A percentile compares a stretch with the other conserved stretches of the same genome.
Conservation (phyloP, 1,140 invertebrate genomes). For the Oryctes rhinoceros region DNA sequence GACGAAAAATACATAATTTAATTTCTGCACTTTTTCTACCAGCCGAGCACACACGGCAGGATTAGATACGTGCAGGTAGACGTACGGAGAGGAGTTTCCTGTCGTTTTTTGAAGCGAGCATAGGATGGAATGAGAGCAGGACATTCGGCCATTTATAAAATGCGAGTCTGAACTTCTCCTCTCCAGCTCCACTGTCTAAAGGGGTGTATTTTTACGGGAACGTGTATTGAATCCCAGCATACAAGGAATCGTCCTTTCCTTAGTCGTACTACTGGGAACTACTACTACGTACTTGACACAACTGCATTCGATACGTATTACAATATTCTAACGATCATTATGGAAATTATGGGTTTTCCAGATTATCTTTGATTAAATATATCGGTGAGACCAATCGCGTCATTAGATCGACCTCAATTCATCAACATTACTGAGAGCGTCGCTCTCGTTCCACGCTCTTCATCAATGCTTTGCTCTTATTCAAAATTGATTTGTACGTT, state of each 20-base stretch:
- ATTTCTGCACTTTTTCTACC: conserved; percentile 18
- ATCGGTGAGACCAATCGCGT: not conserved
- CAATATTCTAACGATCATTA: too few relatives aligned
- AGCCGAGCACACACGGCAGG: conserved; percentile 4
- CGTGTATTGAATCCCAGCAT: conserved; percentile 8
- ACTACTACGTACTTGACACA: too few relatives aligned
- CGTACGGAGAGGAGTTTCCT: not conserved
- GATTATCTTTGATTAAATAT: too few relatives aligned
- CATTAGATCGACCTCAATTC: not conserved
- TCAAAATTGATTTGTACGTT: too few relatives aligned
- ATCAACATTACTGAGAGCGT: not conserved
- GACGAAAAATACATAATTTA: conserved; percentile 22
- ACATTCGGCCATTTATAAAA: conserved; percentile 18
- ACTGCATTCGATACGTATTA: too few relatives aligned
- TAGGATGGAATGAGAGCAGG: not conserved
- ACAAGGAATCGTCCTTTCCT: not conserved
- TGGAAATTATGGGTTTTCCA: too few relatives aligned
- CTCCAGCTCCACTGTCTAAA: not conserved
- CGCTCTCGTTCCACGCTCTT: not conserved
- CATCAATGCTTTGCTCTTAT: not conserved
- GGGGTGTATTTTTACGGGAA: conserved; percentile 5
- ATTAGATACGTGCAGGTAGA: conserved; percentile 14
- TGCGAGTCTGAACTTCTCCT: not conserved
- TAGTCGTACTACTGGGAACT: too few relatives aligned
- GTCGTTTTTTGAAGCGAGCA: not conserved